phyloP scores from a whole-genome alignment of 2,113 vertebrate species.

The Tetrax tetrax region DNA sequence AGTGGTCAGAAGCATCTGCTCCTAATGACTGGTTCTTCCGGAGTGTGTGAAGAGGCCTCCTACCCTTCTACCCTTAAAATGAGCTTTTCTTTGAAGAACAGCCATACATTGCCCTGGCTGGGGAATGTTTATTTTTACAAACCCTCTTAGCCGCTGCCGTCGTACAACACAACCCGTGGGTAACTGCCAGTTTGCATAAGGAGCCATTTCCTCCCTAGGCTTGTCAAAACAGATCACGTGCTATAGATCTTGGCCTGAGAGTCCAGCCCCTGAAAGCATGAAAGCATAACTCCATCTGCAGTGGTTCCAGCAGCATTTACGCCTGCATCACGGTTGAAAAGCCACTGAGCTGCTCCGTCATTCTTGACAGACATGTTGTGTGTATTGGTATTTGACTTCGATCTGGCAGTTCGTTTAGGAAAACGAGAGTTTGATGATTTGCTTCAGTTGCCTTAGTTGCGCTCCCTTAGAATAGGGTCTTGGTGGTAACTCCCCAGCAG shows the following conservation, averaged over 20 bases:
- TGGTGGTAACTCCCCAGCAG: neutral
- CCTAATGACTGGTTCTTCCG: neutral
- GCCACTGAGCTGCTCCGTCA: neutral
- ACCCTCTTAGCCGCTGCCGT: neutral
- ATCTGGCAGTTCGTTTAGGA: neutral
- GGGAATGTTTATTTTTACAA: neutral
- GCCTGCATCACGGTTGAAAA: neutral
- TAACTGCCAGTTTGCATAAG: neutral
- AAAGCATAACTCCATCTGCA: neutral
- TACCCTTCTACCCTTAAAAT: neutral
- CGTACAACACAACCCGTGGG: neutral
- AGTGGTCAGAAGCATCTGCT: neutral
- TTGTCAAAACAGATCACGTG: neutral
- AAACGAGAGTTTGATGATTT: neutral
- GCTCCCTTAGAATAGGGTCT: neutral
- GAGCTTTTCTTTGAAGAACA: neutral
- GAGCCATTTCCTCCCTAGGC: neutral
- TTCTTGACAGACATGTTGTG: neutral
- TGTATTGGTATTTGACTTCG: rapidly evolving
- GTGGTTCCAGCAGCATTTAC: neutral
- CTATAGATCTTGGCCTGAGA: neutral
- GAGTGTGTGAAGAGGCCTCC: neutral
- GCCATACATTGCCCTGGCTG: neutral
- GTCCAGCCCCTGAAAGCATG: neutral
- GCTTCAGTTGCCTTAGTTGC: neutral